Evolutionary conservation across 2,113 vertebrate species (phyloP).

Genomic region (Xiphorhynchus elegans): DNA sequence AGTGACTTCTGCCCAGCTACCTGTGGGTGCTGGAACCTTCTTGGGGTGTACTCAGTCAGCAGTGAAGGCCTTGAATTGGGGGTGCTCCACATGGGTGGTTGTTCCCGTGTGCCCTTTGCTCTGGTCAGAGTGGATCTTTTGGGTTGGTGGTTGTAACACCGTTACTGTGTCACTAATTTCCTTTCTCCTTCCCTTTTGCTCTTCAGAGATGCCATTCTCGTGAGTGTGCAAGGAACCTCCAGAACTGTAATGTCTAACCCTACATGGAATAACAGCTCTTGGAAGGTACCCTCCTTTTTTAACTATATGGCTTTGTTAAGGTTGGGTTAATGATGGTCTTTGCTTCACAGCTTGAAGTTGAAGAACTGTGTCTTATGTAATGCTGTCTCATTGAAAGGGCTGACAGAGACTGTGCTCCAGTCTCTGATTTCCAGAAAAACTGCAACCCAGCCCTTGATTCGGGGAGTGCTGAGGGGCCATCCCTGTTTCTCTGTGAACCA

Average conservation of each 20-base stretch:
- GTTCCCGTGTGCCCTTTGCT: background rate
- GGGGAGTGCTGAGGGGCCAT: background rate
- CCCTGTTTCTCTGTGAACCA: background rate
- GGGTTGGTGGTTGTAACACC: background rate
- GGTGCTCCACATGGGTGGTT: accelerated
- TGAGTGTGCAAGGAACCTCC: constrained; percentile 43
- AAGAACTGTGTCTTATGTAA: background rate
- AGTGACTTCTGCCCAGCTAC: background rate
- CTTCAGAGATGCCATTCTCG: constrained; percentile 69
- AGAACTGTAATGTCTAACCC: constrained; percentile 68
- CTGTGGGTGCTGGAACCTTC: background rate
- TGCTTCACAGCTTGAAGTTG: background rate
- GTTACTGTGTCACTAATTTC: constrained; percentile 32
- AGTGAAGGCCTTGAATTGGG: background rate
- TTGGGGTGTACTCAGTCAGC: accelerated
- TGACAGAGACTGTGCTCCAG: background rate
- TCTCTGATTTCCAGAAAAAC: background rate
- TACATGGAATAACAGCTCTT: constrained; percentile 48
- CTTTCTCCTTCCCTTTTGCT: constrained; percentile 58
- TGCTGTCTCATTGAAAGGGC: background rate
- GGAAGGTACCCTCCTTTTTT: constrained; percentile 62
- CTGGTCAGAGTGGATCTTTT: background rate
- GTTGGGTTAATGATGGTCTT: background rate
- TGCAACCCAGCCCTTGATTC: background rate
- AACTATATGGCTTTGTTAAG: background rate